These are phyloP conservation scores for Clostera curtula DNA, from an alignment of 2,888 invertebrate genomes.

Conservation along the genomic window DNA sequence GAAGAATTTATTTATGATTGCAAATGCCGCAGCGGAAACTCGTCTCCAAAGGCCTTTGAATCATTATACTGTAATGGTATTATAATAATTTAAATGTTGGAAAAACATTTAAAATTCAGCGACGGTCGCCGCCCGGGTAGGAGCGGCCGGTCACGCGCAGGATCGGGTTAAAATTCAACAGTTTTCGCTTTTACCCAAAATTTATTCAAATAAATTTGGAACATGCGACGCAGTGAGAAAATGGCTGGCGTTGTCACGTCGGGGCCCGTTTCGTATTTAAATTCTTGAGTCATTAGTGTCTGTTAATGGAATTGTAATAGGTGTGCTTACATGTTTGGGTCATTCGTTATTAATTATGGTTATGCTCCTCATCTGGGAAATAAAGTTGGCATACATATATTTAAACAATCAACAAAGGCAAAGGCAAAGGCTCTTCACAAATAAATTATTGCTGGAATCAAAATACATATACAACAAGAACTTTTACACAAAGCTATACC, in stretches of 20 bases:
- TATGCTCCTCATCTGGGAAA: too few species aligned
- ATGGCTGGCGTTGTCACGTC: conserved; percentile 41
- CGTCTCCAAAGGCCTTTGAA: conserved; percentile 15
- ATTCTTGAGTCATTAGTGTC: conserved; percentile 20
- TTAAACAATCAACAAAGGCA: too few species aligned
- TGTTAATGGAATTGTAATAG: conserved; percentile 20
- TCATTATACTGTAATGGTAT: conserved; percentile 24
- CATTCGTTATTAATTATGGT: too few species aligned
- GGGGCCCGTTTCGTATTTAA: conserved; percentile 24
- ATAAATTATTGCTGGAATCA: too few species aligned
- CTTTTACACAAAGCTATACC: too few species aligned
- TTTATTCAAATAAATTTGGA: conserved; percentile 68
- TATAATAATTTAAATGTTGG: conserved; percentile 29
- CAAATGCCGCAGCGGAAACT: too few species aligned
- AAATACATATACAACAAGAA: too few species aligned
- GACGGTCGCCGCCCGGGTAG: conserved; percentile 15
- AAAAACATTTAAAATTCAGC: conserved; percentile 36
- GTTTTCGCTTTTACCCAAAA: conserved; percentile 51
- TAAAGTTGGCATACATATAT: too few species aligned
- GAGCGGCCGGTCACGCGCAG: conserved; percentile 33
- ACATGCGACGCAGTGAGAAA: conserved; percentile 49
- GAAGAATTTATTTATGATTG: too few species aligned
- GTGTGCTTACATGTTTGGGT: too few species aligned
- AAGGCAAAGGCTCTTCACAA: too few species aligned
- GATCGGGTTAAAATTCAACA: conserved; percentile 62